Conservation (phyloP, 1,140 invertebrate genomes). For the Nylanderia fulva region DNA sequence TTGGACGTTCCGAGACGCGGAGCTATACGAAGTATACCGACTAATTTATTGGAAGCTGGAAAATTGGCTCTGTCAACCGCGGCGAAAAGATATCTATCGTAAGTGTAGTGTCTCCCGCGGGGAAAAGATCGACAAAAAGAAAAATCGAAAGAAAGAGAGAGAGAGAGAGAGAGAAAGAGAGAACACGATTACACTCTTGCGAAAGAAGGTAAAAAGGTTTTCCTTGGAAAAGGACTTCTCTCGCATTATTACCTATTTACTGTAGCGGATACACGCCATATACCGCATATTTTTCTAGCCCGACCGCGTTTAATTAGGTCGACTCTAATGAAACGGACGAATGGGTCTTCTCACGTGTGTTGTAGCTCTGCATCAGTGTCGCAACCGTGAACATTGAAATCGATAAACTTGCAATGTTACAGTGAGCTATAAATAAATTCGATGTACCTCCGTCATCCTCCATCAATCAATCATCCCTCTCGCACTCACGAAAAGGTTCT, state of each 20-base stretch:
- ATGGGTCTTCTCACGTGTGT: not conserved
- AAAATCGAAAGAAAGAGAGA: not conserved
- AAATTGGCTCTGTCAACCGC: slow-evolving; percentile 22
- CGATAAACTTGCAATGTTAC: not conserved
- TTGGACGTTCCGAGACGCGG: slow-evolving; percentile 34
- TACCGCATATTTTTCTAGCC: not conserved
- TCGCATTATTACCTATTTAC: slow-evolving; percentile 3
- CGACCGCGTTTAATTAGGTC: not conserved
- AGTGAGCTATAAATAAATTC: not conserved
- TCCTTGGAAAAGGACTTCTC: not conserved
- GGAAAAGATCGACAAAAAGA: not conserved
- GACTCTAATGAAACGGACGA: not conserved
- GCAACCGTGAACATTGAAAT: not conserved
- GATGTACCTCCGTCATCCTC: not conserved
- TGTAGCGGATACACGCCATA: not conserved
- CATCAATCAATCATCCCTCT: not conserved
- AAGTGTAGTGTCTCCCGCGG: not conserved
- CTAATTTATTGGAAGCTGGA: slow-evolving; percentile 40
- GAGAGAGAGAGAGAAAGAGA: not conserved
- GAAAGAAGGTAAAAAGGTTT: not conserved
- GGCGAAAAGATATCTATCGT: slow-evolving; percentile 30
- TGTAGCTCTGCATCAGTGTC: not conserved
- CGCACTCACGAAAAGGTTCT: not conserved
- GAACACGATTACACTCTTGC: not conserved
- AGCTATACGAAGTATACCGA: not conserved